These are phyloP conservation scores for Axea sp. DNA, from an alignment of 2,888 invertebrate genomes.

Conservation along the genomic window DNA sequence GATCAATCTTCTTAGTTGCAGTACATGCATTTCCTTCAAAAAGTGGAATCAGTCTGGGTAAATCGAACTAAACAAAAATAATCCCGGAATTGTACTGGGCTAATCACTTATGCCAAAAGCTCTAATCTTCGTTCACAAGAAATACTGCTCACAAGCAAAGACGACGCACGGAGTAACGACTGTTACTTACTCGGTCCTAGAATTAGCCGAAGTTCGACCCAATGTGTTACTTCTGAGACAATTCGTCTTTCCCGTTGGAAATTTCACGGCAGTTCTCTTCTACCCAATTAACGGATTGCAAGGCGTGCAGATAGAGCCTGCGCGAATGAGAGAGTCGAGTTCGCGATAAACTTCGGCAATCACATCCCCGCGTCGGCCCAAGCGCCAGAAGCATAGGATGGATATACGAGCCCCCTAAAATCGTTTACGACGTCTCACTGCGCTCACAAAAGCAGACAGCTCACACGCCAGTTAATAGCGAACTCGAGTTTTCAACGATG, in stretches of 20 bases:
- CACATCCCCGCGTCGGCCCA: constrained; percentile 25
- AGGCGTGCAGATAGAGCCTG: constrained; percentile 18
- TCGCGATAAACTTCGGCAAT: constrained; percentile 58
- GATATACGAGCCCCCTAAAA: constrained; percentile 54
- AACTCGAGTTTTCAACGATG: constrained; percentile 45
- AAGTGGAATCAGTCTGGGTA: too few relatives aligned
- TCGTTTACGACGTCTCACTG: constrained; percentile 54
- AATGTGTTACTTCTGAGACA: constrained; percentile 51
- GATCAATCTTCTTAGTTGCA: constrained; percentile 8
- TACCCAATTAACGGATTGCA: constrained; percentile 56
- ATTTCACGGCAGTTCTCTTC: constrained; percentile 50
- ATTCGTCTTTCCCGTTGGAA: constrained; percentile 45
- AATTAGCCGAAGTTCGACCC: constrained; percentile 48
- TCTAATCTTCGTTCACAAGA: constrained; percentile 11
- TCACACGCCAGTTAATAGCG: constrained; percentile 44
- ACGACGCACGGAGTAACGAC: constrained; percentile 5
- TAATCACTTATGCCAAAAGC: too few relatives aligned
- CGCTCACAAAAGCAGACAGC: constrained; percentile 48
- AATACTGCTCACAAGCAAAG: too few relatives aligned
- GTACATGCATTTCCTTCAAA: constrained; percentile 18
- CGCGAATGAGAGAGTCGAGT: constrained; percentile 32
- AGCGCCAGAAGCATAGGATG: not conserved
- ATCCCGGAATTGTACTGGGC: too few relatives aligned
- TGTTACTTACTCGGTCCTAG: constrained; percentile 10
- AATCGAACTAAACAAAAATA: constrained; percentile 17